phyloP scores from a whole-genome alignment of 1,140 invertebrate genomes.

The Liolophura sinensis region DNA sequence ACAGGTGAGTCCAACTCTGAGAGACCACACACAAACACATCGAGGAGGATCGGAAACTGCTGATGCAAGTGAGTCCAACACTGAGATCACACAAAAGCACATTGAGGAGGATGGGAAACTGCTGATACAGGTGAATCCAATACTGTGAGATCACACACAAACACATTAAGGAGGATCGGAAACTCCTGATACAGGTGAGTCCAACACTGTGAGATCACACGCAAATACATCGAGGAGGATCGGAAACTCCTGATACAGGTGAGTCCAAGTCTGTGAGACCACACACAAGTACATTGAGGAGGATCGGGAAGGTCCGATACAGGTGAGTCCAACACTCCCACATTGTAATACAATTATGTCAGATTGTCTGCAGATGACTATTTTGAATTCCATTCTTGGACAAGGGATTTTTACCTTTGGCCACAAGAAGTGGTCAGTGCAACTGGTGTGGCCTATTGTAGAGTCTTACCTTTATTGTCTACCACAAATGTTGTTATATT shows the following conservation, averaged over 20 bases:
- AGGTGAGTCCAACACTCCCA: slow-evolving; percentile 72
- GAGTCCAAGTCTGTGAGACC: slow-evolving; percentile 70
- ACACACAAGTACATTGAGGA: slow-evolving; percentile 99
- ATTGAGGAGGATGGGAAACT: slow-evolving; percentile 98
- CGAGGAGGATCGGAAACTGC: slow-evolving; percentile 95
- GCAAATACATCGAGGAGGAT: slow-evolving; percentile 99
- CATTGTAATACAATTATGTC: slow-evolving; percentile 56
- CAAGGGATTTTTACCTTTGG: too few relatives aligned
- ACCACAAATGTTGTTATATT: too few relatives aligned
- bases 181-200: slow-evolving; percentile 85
- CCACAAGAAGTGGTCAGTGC: too few relatives aligned
- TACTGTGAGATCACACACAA: slow-evolving; percentile 97
- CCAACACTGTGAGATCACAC: slow-evolving; percentile 85
- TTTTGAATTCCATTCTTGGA: too few relatives aligned
- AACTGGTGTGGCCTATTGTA: too few relatives aligned
- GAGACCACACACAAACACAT: slow-evolving; percentile 98
- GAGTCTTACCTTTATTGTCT: too few relatives aligned
- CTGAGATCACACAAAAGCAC: slow-evolving; percentile 94
- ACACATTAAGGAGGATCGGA: slow-evolving; percentile 98
- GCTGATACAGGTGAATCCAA: slow-evolving; percentile 76
- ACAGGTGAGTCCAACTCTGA: slow-evolving; percentile 77
- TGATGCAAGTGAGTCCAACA: slow-evolving; percentile 77
- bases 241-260: slow-evolving; percentile 93
- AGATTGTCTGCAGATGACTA: not conserved
- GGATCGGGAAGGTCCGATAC: slow-evolving; percentile 92